Percentiles rank a stretch among this genome's conserved stretches.
phyloP scores from a whole-genome alignment of 2,888 invertebrate species.

The Idaea aversata region DNA sequence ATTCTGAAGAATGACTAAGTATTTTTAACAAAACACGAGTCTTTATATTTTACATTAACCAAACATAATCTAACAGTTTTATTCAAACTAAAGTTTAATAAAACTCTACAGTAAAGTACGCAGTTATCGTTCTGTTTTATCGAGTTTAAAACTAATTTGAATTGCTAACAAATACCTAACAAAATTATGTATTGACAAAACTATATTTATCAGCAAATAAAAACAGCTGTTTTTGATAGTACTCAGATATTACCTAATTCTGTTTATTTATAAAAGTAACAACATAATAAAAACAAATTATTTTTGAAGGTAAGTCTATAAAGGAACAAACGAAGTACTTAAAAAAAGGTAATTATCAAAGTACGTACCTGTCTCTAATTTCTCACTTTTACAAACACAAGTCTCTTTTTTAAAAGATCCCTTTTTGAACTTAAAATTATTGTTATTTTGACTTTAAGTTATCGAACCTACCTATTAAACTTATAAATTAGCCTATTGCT shows the following conservation, averaged over 20 bases:
- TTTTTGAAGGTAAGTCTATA: too few relatives aligned
- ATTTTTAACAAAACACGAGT: not conserved
- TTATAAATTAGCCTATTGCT: too few relatives aligned
- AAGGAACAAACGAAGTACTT: too few relatives aligned
- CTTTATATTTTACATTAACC: not conserved
- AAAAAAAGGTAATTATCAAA: too few relatives aligned
- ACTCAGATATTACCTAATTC: not conserved
- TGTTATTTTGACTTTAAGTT: too few relatives aligned
- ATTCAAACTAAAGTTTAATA: not conserved
- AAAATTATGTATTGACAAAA: not conserved
- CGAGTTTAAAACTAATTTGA: conserved; percentile 3
- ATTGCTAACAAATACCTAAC: not conserved
- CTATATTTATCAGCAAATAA: not conserved
- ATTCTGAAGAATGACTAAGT: not conserved
- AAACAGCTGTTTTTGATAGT: not conserved
- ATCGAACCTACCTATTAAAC: too few relatives aligned
- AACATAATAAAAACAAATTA: not conserved
- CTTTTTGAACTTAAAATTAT: too few relatives aligned
- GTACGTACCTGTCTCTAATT: too few relatives aligned
- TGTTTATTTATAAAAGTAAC: not conserved
- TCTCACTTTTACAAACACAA: too few relatives aligned
- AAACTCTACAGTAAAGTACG: not conserved
- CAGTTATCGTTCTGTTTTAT: not conserved
- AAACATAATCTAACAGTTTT: not conserved
- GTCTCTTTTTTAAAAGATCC: too few relatives aligned